Evolutionary conservation across 2,113 vertebrate species (phyloP).

Genomic region (Ariopsis seemanni): DNA sequence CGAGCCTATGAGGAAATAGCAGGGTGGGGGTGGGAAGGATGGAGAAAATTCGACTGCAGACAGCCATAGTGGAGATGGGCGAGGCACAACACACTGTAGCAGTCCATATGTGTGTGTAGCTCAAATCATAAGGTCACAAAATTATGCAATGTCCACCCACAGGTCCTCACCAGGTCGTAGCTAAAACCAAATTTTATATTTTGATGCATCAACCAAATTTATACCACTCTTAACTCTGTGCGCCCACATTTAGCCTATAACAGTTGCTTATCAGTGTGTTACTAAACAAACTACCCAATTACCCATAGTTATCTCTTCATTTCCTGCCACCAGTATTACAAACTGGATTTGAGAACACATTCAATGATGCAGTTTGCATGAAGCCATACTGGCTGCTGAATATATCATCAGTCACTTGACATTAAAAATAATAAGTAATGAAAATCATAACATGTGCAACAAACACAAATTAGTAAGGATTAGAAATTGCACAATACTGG

Average conservation of each 20-base stretch:
- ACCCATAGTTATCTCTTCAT: not conserved
- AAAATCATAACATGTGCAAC: not conserved
- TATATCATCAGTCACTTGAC: not conserved
- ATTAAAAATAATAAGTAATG: not conserved
- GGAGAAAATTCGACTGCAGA: slow-evolving; percentile 35
- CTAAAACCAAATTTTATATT: not conserved
- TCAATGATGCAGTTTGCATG: not conserved
- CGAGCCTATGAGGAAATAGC: not conserved
- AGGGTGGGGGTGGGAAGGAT: slow-evolving; percentile 3
- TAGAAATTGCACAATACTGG: too few relatives aligned
- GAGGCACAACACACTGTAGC: not conserved
- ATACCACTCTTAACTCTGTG: not conserved
- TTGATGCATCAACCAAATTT: not conserved
- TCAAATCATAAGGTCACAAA: not conserved
- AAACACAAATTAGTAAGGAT: not conserved
- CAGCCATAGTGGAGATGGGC: slow-evolving; percentile 19
- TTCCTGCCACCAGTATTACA: not conserved
- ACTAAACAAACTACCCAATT: slow-evolving; percentile 1
- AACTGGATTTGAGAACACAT: not conserved
- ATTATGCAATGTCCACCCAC: not conserved
- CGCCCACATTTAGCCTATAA: not conserved
- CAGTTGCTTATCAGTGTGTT: not conserved
- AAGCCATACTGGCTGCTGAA: not conserved
- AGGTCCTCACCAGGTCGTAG: not conserved
- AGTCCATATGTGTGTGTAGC: not conserved